Percentiles rank a stretch among this genome's conserved stretches.
Conservation (phyloP, 2,113 vertebrate species). For the Apteryx owenii region DNA sequence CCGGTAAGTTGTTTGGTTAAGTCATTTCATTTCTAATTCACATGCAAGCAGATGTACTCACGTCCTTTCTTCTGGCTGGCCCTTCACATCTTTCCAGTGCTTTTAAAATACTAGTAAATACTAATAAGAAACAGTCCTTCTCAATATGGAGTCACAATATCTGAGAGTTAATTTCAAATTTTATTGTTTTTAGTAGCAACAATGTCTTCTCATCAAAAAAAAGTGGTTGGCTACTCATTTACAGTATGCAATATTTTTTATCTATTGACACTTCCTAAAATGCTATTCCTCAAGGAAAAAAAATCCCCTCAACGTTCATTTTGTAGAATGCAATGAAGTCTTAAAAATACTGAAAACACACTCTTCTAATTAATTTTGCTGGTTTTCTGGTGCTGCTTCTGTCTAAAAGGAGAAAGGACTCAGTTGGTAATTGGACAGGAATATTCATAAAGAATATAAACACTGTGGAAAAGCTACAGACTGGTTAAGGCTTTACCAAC, state of each 20-base stretch:
- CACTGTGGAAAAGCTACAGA: neutral
- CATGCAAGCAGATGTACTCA: neutral
- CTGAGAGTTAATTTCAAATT: neutral
- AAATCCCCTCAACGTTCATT: neutral
- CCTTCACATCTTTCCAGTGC: neutral
- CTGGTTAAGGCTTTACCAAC: slow-evolving; percentile 2
- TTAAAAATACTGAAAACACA: neutral
- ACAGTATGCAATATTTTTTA: neutral
- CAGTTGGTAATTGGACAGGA: neutral
- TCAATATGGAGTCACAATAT: neutral
- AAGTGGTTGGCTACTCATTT: neutral
- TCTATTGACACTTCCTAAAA: neutral
- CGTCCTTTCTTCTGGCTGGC: neutral
- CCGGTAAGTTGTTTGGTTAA: neutral
- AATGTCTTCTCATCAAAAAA: neutral
- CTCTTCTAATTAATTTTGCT: neutral
- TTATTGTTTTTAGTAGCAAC: neutral
- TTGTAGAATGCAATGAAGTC: neutral
- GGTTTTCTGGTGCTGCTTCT: neutral
- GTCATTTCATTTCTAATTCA: neutral
- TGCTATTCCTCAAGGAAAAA: neutral
- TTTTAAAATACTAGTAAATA: neutral
- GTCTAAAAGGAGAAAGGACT: neutral
- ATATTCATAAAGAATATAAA: neutral
- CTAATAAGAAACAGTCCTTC: neutral